Conservation (phyloP, 2,888 invertebrate genomes). For the Agrochola macilenta region DNA sequence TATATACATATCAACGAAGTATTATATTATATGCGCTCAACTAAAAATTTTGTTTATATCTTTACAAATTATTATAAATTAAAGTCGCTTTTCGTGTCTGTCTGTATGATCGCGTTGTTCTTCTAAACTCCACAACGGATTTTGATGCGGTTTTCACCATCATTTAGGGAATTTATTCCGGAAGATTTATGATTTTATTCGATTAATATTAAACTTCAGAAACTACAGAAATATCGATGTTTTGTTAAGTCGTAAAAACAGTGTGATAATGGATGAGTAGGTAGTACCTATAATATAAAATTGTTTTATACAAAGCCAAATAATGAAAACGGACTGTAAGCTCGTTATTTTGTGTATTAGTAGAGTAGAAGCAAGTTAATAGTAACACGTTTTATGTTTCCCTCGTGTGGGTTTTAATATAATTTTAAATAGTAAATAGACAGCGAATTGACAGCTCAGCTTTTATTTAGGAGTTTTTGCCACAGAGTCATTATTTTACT, state of each 20-base stretch:
- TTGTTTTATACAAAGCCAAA: neutral
- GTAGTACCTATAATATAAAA: neutral
- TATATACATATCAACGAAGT: too few species aligned
- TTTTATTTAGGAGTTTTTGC: conserved; percentile 25
- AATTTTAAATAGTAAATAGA: conserved; percentile 30
- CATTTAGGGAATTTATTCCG: too few species aligned
- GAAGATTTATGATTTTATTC: neutral
- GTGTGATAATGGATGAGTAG: too few species aligned
- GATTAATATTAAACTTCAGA: neutral
- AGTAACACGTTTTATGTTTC: conserved; percentile 15
- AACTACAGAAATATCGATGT: neutral
- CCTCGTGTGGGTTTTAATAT: conserved; percentile 17
- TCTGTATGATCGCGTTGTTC: too few species aligned
- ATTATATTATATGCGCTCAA: too few species aligned
- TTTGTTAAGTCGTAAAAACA: neutral
- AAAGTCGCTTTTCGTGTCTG: too few species aligned
- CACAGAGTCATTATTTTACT: neutral
- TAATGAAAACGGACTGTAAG: conserved; percentile 20
- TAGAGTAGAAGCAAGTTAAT: conserved; percentile 26
- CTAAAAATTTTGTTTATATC: too few species aligned
- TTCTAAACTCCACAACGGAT: too few species aligned
- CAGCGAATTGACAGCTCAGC: conserved; percentile 11
- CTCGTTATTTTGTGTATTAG: conserved; percentile 17
- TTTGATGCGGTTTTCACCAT: too few species aligned
- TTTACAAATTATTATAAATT: neutral